Conservation (phyloP, 2,888 invertebrate genomes). For the Agriopis marginaria region DNA sequence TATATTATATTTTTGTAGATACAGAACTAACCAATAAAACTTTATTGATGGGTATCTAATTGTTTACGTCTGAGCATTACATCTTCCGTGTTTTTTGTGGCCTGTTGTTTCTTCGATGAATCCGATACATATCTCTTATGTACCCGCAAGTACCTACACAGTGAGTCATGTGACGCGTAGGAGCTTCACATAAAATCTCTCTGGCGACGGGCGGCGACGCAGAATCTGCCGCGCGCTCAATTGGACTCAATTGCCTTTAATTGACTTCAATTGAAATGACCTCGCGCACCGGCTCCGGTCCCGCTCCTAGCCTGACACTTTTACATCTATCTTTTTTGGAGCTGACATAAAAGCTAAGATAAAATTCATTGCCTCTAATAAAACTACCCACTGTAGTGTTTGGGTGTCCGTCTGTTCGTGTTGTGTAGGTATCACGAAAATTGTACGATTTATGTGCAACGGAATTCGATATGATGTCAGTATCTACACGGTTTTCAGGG, state of each 20-base stretch:
- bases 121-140: conserved; percentile 22
- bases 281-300: conserved; percentile 82
- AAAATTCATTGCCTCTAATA: conserved; percentile 73
- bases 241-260: conserved; percentile 84
- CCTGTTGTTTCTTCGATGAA: conserved; percentile 18
- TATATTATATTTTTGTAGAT: not conserved
- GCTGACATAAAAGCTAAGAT: conserved; percentile 80
- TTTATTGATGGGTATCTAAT: conserved; percentile 13
- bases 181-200: conserved; percentile 84
- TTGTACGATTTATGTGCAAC: conserved; percentile 31
- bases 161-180: conserved; percentile 82
- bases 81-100: conserved; percentile 30
- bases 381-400: conserved; percentile 53
- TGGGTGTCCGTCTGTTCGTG: conserved; percentile 11
- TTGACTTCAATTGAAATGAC: conserved; percentile 85
- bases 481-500: not conserved
- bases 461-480: conserved; percentile 22
- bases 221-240: conserved; percentile 85
- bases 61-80: conserved; percentile 13
- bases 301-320: conserved; percentile 83
- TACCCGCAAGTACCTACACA: conserved; percentile 46
- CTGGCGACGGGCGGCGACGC: conserved; percentile 78
- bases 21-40: not conserved
- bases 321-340: conserved; percentile 86
- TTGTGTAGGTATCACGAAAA: conserved; percentile 34